Conservation (phyloP, 2,113 vertebrate genomes). For the Cyphomyrus plagiostoma region DNA sequence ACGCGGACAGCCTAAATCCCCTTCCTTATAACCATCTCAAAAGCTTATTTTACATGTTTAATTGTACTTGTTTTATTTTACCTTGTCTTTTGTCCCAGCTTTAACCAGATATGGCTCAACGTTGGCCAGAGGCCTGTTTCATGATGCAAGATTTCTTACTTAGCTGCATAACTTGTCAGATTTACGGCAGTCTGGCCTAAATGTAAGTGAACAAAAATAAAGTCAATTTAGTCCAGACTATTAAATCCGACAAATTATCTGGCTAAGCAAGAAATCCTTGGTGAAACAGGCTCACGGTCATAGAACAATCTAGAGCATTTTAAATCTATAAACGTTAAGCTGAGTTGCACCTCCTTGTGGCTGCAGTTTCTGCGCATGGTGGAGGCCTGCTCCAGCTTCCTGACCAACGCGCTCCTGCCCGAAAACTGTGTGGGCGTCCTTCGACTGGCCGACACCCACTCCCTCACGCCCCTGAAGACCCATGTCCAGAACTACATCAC, state of each 20-base stretch:
- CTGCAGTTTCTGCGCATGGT: conserved; percentile 85
- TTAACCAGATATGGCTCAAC: background rate
- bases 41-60: background rate
- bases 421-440: conserved; percentile 88
- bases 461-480: conserved; percentile 65
- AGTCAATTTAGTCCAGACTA: background rate
- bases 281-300: background rate
- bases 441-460: conserved; percentile 77
- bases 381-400: conserved; percentile 79
- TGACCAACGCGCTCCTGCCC: conserved; percentile 76
- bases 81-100: background rate
- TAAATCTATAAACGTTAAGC: background rate
- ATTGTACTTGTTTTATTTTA: background rate
- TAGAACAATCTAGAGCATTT: background rate
- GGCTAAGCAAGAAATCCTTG: background rate
- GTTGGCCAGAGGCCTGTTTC: background rate
- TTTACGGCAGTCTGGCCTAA: background rate
- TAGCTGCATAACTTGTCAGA: background rate
- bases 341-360: conserved; percentile 17
- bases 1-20: background rate
- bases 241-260: background rate
- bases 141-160: background rate
- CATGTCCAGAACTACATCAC: conserved; percentile 77
- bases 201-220: background rate
- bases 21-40: background rate